Conservation (phyloP, 2,797 vertebrate genomes). For the Carapus acus region DNA sequence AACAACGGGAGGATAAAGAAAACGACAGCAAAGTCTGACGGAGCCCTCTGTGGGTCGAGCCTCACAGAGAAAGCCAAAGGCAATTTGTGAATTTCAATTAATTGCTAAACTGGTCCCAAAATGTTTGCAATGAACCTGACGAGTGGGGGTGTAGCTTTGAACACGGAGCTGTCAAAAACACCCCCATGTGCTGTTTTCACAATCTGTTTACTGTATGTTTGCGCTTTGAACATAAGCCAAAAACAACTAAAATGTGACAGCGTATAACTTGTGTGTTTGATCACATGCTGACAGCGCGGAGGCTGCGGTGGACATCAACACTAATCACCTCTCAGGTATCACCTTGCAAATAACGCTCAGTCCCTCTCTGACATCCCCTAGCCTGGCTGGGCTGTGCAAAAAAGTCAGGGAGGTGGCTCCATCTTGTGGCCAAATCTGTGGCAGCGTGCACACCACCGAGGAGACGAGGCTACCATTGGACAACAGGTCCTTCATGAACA, state of each 20-base stretch:
- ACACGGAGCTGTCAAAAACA: slow-evolving; percentile 25
- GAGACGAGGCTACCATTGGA: background rate
- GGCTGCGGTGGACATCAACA: slow-evolving; percentile 25
- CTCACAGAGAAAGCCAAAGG: slow-evolving; percentile 20
- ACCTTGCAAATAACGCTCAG: too few species aligned
- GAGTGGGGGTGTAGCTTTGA: background rate
- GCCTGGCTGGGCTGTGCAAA: slow-evolving; percentile 2
- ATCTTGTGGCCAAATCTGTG: slow-evolving; percentile 58
- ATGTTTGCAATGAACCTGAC: slow-evolving; percentile 30
- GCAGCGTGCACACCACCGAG: background rate
- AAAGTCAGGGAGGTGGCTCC: slow-evolving; percentile 53
- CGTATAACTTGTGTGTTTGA: slow-evolving; percentile 20
- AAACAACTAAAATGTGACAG: slow-evolving; percentile 32
- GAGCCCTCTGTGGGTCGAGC: background rate
- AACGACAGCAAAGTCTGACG: slow-evolving; percentile 4
- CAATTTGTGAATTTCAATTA: slow-evolving; percentile 2
- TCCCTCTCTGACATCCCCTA: slow-evolving; percentile 29
- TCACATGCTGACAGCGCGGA: slow-evolving; percentile 20
- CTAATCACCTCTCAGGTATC: slow-evolving; percentile 44
- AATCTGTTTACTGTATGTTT: slow-evolving; percentile 1
- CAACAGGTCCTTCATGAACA: slow-evolving; percentile 22
- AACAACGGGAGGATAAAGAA: slow-evolving; percentile 15
- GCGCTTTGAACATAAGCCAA: slow-evolving; percentile 23
- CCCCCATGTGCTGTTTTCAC: background rate
- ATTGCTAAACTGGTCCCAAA: background rate